A percentile compares a stretch with the other conserved stretches of the same genome.
phyloP scores from a whole-genome alignment of 1,140 invertebrate genomes.

The Calosoma granatense region DNA sequence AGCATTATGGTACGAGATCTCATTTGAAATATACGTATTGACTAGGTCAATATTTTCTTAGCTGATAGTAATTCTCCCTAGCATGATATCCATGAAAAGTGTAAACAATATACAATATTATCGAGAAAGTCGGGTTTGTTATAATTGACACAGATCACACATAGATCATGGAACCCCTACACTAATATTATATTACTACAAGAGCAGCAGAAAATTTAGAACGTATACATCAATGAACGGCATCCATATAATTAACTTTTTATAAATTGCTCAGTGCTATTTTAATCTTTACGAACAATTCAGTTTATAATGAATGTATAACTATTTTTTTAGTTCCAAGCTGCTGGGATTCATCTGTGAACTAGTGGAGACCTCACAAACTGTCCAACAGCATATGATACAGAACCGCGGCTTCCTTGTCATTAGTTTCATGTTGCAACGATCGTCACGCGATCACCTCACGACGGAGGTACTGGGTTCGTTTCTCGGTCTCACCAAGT shows the following conservation, averaged over 20 bases:
- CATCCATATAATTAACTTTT: neutral
- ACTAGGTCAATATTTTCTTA: neutral
- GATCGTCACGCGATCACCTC: slow-evolving; percentile 86
- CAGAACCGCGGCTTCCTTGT: slow-evolving; percentile 96
- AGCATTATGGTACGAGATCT: slow-evolving; percentile 74
- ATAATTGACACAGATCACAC: too few relatives aligned
- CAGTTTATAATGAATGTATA: too few relatives aligned
- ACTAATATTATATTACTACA: too few relatives aligned
- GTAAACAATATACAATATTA: neutral
- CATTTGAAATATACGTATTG: slow-evolving; percentile 13
- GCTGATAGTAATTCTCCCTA: neutral
- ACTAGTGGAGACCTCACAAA: slow-evolving; percentile 90
- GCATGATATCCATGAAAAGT: too few relatives aligned
- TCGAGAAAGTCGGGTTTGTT: too few relatives aligned
- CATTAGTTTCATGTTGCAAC: slow-evolving; percentile 93
- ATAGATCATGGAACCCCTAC: too few relatives aligned
- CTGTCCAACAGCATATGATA: slow-evolving; percentile 98
- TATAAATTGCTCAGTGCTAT: too few relatives aligned
- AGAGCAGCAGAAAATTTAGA: too few relatives aligned
- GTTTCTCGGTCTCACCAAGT: slow-evolving; percentile 91
- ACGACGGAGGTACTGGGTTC: slow-evolving; percentile 87
- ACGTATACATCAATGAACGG: too few relatives aligned
- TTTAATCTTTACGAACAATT: too few relatives aligned
- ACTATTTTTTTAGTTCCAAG: slow-evolving; percentile 68
- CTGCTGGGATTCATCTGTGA: slow-evolving; percentile 95